Evolutionary conservation across 2,888 invertebrate species (phyloP).

Genomic region (Eupithecia subumbrata): DNA sequence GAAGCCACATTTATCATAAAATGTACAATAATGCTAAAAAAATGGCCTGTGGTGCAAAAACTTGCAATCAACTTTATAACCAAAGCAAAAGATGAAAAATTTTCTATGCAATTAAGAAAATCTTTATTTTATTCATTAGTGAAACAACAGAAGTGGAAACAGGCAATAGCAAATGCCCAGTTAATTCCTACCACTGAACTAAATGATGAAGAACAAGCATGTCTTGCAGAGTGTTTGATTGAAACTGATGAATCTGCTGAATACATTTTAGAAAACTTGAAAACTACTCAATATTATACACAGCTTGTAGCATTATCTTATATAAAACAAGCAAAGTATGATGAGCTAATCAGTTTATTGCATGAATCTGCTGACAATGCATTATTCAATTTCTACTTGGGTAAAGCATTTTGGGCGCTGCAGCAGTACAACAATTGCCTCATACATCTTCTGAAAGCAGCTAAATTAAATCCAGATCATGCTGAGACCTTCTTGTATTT

Average conservation of each 20-base stretch:
- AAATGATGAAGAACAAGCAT: slow-evolving; percentile 58
- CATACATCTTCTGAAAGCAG: slow-evolving; percentile 86
- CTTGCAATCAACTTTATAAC: slow-evolving; percentile 70
- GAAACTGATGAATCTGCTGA: slow-evolving; percentile 62
- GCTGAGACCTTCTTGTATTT: slow-evolving; percentile 89
- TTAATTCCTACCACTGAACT: slow-evolving; percentile 59
- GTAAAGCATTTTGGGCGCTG: slow-evolving; percentile 84
- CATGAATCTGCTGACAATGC: slow-evolving; percentile 69
- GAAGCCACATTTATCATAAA: slow-evolving; percentile 71
- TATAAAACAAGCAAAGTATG: slow-evolving; percentile 76
- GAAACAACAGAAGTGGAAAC: slow-evolving; percentile 80
- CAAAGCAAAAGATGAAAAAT: slow-evolving; percentile 64
- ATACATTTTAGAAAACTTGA: slow-evolving; percentile 60
- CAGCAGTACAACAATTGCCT: slow-evolving; percentile 85
- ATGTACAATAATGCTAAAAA: slow-evolving; percentile 72
- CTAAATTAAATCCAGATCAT: slow-evolving; percentile 89
- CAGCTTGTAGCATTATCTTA: slow-evolving; percentile 81
- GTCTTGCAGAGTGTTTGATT: slow-evolving; percentile 70
- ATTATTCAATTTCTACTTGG: slow-evolving; percentile 84
- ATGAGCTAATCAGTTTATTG: slow-evolving; percentile 83
- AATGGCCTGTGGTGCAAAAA: slow-evolving; percentile 74
- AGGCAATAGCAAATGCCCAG: slow-evolving; percentile 71
- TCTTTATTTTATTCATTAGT: slow-evolving; percentile 65
- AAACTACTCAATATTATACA: slow-evolving; percentile 57
- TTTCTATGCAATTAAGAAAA: slow-evolving; percentile 59